phyloP scores from a whole-genome alignment of 2,113 vertebrate species.

The Passerina amoena region DNA sequence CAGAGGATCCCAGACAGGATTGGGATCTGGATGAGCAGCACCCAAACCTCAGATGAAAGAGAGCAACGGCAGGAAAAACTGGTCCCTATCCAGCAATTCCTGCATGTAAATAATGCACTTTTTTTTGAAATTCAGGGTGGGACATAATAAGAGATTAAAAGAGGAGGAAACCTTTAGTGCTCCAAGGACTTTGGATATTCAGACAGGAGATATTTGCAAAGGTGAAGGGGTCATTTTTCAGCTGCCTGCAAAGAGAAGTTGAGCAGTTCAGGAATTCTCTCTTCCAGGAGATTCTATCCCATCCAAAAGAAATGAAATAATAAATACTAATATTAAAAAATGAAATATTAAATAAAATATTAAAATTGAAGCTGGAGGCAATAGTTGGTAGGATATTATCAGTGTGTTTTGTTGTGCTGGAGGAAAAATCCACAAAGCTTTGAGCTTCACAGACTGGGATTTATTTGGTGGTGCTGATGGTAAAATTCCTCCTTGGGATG shows the following conservation, averaged over 20 bases:
- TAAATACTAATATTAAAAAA: background rate
- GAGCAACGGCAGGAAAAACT: background rate
- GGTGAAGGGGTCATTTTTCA: background rate
- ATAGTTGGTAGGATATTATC: background rate
- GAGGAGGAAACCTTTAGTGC: background rate
- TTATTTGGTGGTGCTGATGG: background rate
- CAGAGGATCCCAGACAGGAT: background rate
- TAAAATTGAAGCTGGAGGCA: background rate
- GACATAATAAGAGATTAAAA: background rate
- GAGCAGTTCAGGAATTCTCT: background rate
- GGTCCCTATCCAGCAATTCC: background rate
- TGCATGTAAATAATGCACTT: background rate
- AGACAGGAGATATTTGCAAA: background rate
- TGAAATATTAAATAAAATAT: too few species aligned
- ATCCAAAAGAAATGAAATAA: background rate
- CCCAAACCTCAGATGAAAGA: background rate
- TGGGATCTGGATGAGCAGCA: background rate
- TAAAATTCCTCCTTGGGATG: background rate
- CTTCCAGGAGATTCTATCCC: background rate
- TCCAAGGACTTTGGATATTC: background rate
- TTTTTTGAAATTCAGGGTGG: background rate
- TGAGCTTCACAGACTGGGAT: background rate
- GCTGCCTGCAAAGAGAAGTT: background rate
- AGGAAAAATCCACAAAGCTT: background rate
- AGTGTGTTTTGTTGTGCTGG: background rate